Conservation (phyloP, 2,888 invertebrate species). For the Amiota mariae region DNA sequence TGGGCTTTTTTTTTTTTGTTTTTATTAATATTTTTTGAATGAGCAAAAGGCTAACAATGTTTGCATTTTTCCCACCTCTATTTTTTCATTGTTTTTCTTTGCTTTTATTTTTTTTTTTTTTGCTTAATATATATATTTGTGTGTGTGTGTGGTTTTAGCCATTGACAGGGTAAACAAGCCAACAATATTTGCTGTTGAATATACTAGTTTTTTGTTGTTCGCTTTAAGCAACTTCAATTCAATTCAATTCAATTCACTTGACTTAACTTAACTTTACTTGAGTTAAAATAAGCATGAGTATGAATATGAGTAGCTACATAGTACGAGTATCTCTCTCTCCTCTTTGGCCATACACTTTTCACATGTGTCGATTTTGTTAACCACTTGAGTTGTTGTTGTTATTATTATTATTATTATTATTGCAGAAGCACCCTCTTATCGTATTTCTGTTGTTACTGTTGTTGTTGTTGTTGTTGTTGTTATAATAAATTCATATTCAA, state of each 20-base stretch:
- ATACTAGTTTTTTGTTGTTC: background rate
- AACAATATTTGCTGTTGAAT: slow-evolving; percentile 20
- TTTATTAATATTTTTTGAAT: background rate
- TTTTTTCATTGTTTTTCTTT: slow-evolving; percentile 53
- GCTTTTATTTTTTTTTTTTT: slow-evolving; percentile 36
- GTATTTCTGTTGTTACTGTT: slow-evolving; percentile 14
- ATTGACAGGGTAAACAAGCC: slow-evolving; percentile 66
- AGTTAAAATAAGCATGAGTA: too few relatives aligned
- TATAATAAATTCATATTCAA: slow-evolving; percentile 69
- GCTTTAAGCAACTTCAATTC: too few relatives aligned
- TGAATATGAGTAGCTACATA: too few relatives aligned
- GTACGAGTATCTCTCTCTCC: too few relatives aligned
- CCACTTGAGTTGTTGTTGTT: slow-evolving; percentile 18
- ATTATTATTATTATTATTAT: too few relatives aligned
- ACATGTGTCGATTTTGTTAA: background rate
- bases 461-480: slow-evolving; percentile 17
- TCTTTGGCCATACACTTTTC: background rate
- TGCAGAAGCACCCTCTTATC: slow-evolving; percentile 8
- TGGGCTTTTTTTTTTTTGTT: background rate
- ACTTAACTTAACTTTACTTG: too few relatives aligned
- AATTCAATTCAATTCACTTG: too few relatives aligned
- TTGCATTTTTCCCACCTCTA: slow-evolving; percentile 67
- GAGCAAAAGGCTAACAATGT: slow-evolving; percentile 64
- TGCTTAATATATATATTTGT: too few relatives aligned
- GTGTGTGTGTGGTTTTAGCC: slow-evolving; percentile 40